Evolutionary conservation across 23 tunicate genomes (phyloP).

Genomic region (Botrylloides violaceus): DNA sequence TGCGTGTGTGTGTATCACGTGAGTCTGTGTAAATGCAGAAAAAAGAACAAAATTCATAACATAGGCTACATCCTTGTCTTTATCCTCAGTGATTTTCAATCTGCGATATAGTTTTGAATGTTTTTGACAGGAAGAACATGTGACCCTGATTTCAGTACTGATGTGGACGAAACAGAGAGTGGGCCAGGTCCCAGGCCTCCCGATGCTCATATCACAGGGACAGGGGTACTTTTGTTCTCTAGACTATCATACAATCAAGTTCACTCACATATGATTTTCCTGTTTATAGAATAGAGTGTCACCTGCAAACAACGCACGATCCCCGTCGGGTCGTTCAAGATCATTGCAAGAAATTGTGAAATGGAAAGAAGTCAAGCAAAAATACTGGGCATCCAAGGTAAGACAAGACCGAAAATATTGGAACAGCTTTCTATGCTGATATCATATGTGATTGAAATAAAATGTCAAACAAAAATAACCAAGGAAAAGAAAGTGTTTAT

Average conservation of each 20-base stretch:
- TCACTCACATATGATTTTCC: neutral
- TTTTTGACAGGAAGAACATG: constrained; percentile 4
- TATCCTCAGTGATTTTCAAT: too few relatives aligned
- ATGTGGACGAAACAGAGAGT: constrained; percentile 18
- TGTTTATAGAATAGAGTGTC: neutral
- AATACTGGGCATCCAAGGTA: constrained; percentile 60
- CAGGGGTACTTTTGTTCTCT: neutral
- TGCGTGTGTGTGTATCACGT: too few relatives aligned
- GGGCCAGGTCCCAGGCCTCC: constrained; percentile 14
- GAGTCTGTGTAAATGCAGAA: too few relatives aligned
- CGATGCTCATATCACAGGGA: constrained; percentile 9
- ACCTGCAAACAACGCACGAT: neutral
- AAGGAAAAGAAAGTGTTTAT: too few relatives aligned
- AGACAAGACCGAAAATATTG: too few relatives aligned
- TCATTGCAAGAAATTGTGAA: constrained; percentile 48
- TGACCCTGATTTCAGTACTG: constrained; percentile 15
- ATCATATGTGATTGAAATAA: too few relatives aligned
- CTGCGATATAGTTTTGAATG: neutral
- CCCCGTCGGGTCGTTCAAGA: neutral
- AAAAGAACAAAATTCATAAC: too few relatives aligned
- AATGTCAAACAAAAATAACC: too few relatives aligned
- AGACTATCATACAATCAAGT: neutral
- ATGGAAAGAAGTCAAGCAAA: constrained; percentile 55
- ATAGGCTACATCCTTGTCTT: too few relatives aligned
- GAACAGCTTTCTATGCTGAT: too few relatives aligned